Evolutionary conservation across 2,888 invertebrate genomes (phyloP).

Genomic region (Phortica okadai): DNA sequence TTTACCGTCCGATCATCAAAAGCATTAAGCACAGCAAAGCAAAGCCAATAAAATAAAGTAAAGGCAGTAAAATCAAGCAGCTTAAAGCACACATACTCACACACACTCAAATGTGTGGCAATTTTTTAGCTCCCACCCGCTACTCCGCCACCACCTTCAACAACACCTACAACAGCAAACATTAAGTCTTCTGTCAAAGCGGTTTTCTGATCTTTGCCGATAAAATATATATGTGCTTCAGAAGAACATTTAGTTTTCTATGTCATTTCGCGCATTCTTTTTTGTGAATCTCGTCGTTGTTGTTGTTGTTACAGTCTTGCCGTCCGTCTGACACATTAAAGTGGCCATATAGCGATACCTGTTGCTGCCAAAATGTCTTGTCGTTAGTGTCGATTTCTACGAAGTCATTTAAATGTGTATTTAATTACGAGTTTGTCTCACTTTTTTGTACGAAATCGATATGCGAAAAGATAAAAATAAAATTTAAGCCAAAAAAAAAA

Average conservation of each 20-base stretch:
- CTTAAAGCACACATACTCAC: not conserved
- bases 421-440: not conserved
- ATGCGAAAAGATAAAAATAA: slow-evolving; percentile 1
- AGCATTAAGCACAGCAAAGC: not conserved
- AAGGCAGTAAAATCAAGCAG: not conserved
- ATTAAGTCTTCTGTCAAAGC: not conserved
- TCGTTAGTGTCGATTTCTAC: not conserved
- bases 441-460: slow-evolving; percentile 7
- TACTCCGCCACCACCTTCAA: not conserved
- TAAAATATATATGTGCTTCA: slow-evolving; percentile 25
- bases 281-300: not conserved
- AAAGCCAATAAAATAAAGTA: too few species aligned
- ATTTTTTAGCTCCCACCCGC: not conserved
- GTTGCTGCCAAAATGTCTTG: not conserved
- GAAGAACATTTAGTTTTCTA: not conserved
- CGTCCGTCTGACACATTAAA: not conserved
- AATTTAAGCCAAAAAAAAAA: not conserved
- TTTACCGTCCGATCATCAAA: not conserved
- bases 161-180: not conserved
- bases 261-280: slow-evolving; percentile 7
- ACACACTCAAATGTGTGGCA: not conserved
- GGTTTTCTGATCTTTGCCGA: slow-evolving; percentile 63
- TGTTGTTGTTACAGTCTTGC: not conserved
- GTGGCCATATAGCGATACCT: slow-evolving; percentile 6
- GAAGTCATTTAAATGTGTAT: slow-evolving; percentile 9